Conservation (phyloP, 2,113 vertebrate genomes). For the Microcebus ravelobensis region DNA sequence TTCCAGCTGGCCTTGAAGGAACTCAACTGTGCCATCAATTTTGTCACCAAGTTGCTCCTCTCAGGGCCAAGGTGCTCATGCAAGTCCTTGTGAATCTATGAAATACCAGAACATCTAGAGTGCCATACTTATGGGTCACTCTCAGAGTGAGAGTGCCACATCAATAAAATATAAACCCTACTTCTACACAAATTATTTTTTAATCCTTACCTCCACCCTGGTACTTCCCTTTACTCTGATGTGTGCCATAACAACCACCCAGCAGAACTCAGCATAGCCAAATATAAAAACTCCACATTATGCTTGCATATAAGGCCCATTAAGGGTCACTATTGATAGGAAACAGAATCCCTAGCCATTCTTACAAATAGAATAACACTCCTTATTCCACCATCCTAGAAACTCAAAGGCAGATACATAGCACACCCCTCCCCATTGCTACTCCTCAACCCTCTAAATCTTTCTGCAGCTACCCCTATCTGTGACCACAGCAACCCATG, state of each 20-base stretch:
- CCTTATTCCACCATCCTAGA: neutral
- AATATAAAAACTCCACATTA: neutral
- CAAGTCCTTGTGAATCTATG: neutral
- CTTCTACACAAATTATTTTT: neutral
- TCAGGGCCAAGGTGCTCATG: neutral
- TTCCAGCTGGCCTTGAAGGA: neutral
- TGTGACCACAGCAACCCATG: neutral
- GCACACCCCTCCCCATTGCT: neutral
- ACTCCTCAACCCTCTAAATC: neutral
- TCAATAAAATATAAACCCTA: neutral
- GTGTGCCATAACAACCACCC: neutral
- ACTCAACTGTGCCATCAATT: neutral
- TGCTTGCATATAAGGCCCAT: neutral
- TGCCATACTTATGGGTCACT: neutral
- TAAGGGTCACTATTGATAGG: neutral
- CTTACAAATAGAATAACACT: neutral
- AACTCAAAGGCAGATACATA: constrained; percentile 1
- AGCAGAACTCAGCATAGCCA: neutral
- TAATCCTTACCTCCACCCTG: neutral
- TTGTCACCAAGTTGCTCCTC: neutral
- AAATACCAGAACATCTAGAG: neutral
- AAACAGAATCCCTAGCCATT: neutral
- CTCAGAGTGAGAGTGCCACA: neutral
- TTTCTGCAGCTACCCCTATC: neutral
- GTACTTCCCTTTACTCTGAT: neutral